A percentile compares a stretch with the other conserved stretches of the same genome.
Evolutionary conservation across 2,113 vertebrate species (phyloP).

Genomic region (Cynocephalus volans): DNA sequence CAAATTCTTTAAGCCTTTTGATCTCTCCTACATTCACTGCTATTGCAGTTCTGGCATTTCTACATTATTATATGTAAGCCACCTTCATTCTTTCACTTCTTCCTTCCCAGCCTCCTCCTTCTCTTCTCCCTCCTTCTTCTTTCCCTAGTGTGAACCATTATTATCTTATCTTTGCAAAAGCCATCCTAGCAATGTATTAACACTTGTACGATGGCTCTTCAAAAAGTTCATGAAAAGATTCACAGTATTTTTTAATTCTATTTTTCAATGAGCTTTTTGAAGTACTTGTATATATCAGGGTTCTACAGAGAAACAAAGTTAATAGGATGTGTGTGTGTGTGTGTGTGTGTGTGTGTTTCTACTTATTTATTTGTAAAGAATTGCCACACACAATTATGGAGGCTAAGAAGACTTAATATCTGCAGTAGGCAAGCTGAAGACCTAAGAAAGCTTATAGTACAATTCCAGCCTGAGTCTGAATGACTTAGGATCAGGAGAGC

Average conservation of each 20-base stretch:
- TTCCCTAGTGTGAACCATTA: not conserved
- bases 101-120: not conserved
- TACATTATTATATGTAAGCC: not conserved
- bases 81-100: not conserved
- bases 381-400: not conserved
- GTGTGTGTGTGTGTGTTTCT: no score
- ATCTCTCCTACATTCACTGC: not conserved
- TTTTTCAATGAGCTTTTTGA: no score
- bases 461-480: not conserved
- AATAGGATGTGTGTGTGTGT: no score
- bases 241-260: no score
- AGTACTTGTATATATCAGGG: not conserved
- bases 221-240: no score
- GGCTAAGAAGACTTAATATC: not conserved
- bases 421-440: not conserved
- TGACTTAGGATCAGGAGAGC: not conserved
- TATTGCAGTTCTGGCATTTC: not conserved
- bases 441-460: not conserved
- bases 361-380: not conserved
- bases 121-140: not conserved
- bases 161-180: not conserved
- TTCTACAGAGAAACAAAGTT: not conserved
- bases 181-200: not conserved
- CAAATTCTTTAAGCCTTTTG: not conserved
- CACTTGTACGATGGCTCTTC: no score